These are phyloP conservation scores for Podarcis raffonei DNA, from an alignment of 2,113 vertebrate species.

Conservation along the genomic window DNA sequence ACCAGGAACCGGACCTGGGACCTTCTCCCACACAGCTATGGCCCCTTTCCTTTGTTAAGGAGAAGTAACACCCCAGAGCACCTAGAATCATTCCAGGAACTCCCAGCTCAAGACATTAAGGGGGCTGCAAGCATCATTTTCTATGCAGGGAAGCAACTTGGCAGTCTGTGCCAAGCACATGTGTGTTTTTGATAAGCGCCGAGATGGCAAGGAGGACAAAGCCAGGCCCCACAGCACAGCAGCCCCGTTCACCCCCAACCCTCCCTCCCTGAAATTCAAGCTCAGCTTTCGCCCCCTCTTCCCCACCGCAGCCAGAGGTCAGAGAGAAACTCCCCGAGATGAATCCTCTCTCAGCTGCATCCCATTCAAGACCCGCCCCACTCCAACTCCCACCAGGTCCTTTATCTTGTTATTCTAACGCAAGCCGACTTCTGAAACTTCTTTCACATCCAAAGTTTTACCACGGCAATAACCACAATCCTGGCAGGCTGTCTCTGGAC, in stretches of 20 bases:
- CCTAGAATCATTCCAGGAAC: too few relatives aligned
- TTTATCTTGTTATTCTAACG: slow-evolving; percentile 74
- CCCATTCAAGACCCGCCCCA: slow-evolving; percentile 39
- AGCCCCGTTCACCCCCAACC: neutral
- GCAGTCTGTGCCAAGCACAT: too few relatives aligned
- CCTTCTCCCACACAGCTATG: neutral
- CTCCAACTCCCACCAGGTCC: slow-evolving; percentile 29
- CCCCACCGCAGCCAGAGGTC: neutral
- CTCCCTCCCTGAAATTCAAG: neutral
- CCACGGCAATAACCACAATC: slow-evolving; percentile 60
- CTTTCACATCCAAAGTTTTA: slow-evolving; percentile 65
- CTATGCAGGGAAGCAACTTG: neutral
- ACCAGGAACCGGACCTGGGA: neutral
- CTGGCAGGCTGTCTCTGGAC: slow-evolving; percentile 63
- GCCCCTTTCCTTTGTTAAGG: neutral
- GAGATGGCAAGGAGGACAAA: neutral
- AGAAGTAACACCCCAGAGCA: neutral
- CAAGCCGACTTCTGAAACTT: slow-evolving; percentile 72
- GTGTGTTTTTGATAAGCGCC: neutral
- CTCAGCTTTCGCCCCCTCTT: neutral
- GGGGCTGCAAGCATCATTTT: neutral
- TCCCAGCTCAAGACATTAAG: neutral
- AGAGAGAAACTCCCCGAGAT: slow-evolving; percentile 38
- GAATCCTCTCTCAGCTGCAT: slow-evolving; percentile 32
- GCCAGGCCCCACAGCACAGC: neutral